Conservation (phyloP, 2,113 vertebrate species). For the Pampusana beccarii region DNA sequence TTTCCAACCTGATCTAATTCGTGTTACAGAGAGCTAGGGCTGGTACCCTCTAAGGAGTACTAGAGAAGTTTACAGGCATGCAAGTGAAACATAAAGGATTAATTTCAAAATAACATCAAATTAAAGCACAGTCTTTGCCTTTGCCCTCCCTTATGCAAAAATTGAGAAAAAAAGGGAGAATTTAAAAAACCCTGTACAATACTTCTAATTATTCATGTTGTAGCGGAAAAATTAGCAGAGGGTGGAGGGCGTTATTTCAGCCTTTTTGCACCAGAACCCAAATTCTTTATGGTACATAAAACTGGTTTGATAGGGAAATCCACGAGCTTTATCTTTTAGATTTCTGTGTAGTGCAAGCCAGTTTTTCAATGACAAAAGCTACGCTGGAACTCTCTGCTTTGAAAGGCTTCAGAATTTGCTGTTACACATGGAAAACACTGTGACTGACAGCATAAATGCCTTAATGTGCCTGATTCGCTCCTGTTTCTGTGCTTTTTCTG, state of each 20-base stretch:
- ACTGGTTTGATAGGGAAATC: neutral
- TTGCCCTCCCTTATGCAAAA: neutral
- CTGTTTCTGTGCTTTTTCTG: conserved; percentile 24
- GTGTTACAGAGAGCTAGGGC: neutral
- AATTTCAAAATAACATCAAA: neutral
- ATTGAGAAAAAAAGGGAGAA: neutral
- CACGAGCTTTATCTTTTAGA: neutral
- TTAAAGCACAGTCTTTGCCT: neutral
- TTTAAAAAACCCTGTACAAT: neutral
- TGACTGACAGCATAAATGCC: neutral
- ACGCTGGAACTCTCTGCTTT: neutral
- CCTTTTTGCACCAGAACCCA: neutral
- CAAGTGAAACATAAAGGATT: neutral
- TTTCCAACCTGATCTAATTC: neutral
- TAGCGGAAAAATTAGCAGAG: neutral
- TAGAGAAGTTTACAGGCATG: neutral
- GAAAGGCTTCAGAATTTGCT: neutral
- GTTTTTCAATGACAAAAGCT: neutral
- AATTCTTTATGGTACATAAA: neutral
- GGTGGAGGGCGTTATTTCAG: neutral
- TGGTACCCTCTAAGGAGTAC: neutral
- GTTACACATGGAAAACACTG: neutral
- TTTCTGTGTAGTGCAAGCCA: neutral
- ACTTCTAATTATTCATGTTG: neutral
- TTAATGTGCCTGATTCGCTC: neutral